Evolutionary conservation across 2,888 invertebrate species (phyloP), one percentile per base, ranked within the genome.

Genomic region (Hesperia comma): DNA sequence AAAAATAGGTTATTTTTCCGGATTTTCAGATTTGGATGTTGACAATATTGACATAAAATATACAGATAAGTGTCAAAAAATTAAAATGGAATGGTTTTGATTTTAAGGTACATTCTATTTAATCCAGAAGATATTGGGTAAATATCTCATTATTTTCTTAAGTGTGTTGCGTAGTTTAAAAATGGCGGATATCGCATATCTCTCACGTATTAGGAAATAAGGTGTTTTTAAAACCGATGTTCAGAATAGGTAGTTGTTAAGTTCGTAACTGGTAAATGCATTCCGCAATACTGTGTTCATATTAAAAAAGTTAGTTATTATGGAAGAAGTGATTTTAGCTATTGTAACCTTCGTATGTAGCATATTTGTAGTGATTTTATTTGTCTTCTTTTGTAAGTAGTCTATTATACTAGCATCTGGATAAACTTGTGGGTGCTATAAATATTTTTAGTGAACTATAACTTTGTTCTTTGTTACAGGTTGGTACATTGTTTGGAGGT

Each of bases 401-500:
- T 70, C 81, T 82, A 79, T 75, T 78, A 76, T 73, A 75, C 75
- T 76, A 21, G 61, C 74, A 71, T 71, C 41, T 71, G 71, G 69
- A 67, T 64, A 70, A 63, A 77, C 74, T 77, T 74, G 72, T 72
- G 49, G 49, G 40, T 68, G 67, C 63, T 19, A 49, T 19, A 49
- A 19, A 19, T 19, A 19, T 12, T 19, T 49, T 10, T 10, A 10
- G 19, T 49, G 10, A 19, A 10, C 6, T 46, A 17, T 46, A 15
- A 17, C 2, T 17, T 15, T 49, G 49, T 82, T 79, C 81, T 84
- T 87, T 89, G 82, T 95, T 95, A 2, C 88, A 98, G 98, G 97
- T 80, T 98, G 98, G 98, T 97, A 96, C 86, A 93, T 97, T 69
- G 97, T 98, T 74, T 98, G 98, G 98, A 97, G 96, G 89, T 95